Evolutionary conservation across 2,113 vertebrate species (phyloP).

Genomic region (Engraulis encrasicolus): DNA sequence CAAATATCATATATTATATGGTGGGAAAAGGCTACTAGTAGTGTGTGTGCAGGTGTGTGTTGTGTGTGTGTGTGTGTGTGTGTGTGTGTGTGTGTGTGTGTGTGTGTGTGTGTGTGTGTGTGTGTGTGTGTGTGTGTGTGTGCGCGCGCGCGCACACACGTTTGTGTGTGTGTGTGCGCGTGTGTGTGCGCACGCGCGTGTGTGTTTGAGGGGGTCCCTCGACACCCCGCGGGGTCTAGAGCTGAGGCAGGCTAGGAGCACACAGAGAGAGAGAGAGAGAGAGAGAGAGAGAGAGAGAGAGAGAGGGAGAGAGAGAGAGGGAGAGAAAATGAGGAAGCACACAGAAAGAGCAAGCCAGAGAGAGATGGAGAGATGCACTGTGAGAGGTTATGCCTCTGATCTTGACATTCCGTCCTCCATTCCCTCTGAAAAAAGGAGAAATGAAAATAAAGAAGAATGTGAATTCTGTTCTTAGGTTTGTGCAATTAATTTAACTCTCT

Average conservation of each 20-base stretch:
- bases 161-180: background rate
- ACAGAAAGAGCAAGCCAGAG: background rate
- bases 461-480: background rate
- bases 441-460: background rate
- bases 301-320: background rate
- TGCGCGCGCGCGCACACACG: background rate
- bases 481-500: conserved; percentile 6
- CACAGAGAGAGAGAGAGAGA: background rate
- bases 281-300: background rate
- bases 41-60: background rate
- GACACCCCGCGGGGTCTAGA: background rate
- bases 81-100: no score
- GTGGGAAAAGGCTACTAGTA: background rate
- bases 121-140: background rate
- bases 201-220: conserved; percentile 8
- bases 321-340: background rate
- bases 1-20: background rate
- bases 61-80: background rate
- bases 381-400: background rate
- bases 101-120: background rate
- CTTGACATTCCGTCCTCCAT: conserved; percentile 18
- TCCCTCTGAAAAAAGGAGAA: conserved; percentile 1
- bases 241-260: conserved; percentile 17
- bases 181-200: background rate
- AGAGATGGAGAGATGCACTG: background rate